Conservation (phyloP, 2,113 vertebrate genomes). For the Chamaetylas fuelleborni region DNA sequence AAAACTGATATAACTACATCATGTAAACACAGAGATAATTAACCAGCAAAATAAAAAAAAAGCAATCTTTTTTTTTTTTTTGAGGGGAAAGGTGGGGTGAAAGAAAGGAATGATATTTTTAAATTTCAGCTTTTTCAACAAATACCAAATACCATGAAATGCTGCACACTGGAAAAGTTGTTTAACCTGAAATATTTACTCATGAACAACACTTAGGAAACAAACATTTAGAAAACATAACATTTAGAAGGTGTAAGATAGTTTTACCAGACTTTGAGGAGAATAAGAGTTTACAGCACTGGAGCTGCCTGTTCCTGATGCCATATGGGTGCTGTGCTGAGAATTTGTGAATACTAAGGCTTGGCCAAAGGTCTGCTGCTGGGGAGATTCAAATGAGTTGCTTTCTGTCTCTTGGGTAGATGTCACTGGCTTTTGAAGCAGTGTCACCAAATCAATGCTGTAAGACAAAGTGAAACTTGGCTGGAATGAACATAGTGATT, state of each 20-base stretch:
- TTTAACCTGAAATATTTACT: background rate
- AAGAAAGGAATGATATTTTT: too few species aligned
- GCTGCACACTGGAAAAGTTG: background rate
- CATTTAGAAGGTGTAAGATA: background rate
- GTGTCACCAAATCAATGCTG: constrained; percentile 83
- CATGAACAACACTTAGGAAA: background rate
- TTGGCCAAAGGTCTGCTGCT: constrained; percentile 86
- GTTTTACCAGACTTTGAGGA: constrained; percentile 80
- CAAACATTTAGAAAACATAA: background rate
- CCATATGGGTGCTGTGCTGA: constrained; percentile 77
- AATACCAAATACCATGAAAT: too few species aligned
- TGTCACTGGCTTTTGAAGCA: constrained; percentile 82
- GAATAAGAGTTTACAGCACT: constrained; percentile 82
- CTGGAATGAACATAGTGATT: background rate
- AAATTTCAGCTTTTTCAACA: too few species aligned
- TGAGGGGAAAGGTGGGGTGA: too few species aligned
- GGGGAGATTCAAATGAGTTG: constrained; percentile 76
- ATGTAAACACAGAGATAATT: too few species aligned
- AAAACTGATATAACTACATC: too few species aligned
- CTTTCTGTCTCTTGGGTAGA: constrained; percentile 74
- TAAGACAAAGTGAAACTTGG: constrained; percentile 24
- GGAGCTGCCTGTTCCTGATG: constrained; percentile 80
- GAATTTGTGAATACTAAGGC: constrained; percentile 96
- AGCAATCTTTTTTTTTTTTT: too few species aligned
- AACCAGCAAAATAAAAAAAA: too few species aligned